phyloP scores from a whole-genome alignment of 2,888 invertebrate genomes.

The Epirrhoe tristata region DNA sequence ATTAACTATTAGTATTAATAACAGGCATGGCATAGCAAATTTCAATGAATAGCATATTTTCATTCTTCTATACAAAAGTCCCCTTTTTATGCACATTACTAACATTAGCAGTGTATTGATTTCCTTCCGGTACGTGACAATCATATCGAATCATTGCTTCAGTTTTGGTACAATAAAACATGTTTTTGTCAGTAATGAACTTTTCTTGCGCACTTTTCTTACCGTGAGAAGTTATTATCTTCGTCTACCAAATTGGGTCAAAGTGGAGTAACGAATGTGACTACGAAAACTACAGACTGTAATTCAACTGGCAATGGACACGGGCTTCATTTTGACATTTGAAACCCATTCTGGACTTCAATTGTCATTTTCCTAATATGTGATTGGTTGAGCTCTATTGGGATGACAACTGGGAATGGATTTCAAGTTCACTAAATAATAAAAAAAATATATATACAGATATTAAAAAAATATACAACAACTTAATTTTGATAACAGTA shows the following conservation, averaged over 20 bases:
- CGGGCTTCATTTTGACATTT: too few species aligned
- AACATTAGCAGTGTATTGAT: constrained; percentile 51
- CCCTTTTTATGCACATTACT: constrained; percentile 49
- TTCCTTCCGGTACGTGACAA: constrained; percentile 58
- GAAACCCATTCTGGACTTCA: too few species aligned
- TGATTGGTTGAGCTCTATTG: too few species aligned
- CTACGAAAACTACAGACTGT: constrained; percentile 52
- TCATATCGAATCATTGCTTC: constrained; percentile 47
- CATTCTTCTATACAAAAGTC: constrained; percentile 16
- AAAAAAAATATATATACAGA: too few species aligned
- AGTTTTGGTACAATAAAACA: constrained; percentile 39
- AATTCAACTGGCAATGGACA: constrained; percentile 6
- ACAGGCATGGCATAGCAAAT: constrained; percentile 11
- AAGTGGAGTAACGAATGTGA: constrained; percentile 52
- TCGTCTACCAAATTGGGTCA: constrained; percentile 71
- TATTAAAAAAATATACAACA: too few species aligned
- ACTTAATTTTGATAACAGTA: too few species aligned
- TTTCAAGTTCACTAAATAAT: too few species aligned
- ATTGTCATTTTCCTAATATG: too few species aligned
- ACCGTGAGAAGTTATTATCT: constrained; percentile 69
- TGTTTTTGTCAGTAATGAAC: constrained; percentile 57
- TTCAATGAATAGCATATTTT: constrained; percentile 27
- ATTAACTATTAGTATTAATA: constrained; percentile 13
- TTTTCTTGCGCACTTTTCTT: constrained; percentile 61
- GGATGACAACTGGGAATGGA: too few species aligned